phyloP scores from a whole-genome alignment of 2,888 invertebrate species.

The Patella ulyssiponensis region DNA sequence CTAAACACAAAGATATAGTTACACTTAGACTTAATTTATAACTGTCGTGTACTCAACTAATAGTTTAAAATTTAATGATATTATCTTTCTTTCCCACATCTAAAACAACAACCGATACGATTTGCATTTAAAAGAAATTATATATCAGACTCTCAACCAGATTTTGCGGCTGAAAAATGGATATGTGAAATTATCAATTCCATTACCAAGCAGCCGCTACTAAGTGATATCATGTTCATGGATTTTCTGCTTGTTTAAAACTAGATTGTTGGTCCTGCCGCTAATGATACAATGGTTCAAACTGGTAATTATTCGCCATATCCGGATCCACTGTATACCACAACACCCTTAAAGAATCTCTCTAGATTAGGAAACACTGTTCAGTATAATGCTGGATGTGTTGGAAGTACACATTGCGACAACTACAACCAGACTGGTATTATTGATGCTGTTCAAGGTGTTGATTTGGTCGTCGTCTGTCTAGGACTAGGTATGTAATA shows the following conservation, averaged over 20 bases:
- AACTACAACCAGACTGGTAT: slow-evolving; percentile 46
- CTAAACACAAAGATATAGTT: no score
- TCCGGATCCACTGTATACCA: slow-evolving; percentile 44
- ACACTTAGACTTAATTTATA: no score
- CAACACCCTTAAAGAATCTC: slow-evolving; percentile 54
- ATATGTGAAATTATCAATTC: no score
- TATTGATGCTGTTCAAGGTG: slow-evolving; percentile 41
- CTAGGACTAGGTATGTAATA: slow-evolving; percentile 54
- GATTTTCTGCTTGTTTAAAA: not conserved
- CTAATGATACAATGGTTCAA: slow-evolving; percentile 53
- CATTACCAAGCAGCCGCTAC: no score
- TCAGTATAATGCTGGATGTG: slow-evolving; percentile 55
- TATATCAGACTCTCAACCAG: no score
- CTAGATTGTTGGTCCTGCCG: slow-evolving; percentile 65
- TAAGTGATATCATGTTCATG: no score
- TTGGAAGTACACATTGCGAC: slow-evolving; percentile 43
- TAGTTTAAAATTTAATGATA: no score
- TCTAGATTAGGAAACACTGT: slow-evolving; percentile 36
- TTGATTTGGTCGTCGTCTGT: slow-evolving; percentile 57
- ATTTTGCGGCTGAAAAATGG: no score
- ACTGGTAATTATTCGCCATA: slow-evolving; percentile 62
- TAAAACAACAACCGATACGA: no score
- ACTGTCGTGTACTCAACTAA: no score
- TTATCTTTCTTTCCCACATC: no score
- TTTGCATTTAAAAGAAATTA: no score